Conservation (phyloP, 2,113 vertebrate species). For the Hyla sarda region DNA sequence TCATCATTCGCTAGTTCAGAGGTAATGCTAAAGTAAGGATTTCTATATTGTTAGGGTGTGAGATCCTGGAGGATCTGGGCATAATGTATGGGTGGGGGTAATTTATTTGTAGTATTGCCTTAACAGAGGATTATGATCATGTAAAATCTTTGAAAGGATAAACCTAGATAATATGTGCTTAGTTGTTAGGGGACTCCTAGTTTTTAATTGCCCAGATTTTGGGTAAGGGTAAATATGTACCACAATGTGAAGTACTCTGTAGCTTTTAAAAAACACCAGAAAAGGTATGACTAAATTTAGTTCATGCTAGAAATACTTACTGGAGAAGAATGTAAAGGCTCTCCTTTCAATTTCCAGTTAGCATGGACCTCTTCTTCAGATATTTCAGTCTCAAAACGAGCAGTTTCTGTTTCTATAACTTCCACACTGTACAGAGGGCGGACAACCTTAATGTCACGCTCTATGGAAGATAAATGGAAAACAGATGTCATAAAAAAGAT, state of each 20-base stretch:
- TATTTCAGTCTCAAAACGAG: slow-evolving; percentile 94
- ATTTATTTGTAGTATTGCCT: background rate
- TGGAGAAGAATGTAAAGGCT: slow-evolving; percentile 83
- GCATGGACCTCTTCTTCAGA: slow-evolving; percentile 92
- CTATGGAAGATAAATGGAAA: slow-evolving; percentile 68
- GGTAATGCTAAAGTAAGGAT: background rate
- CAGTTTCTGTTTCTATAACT: slow-evolving; percentile 92
- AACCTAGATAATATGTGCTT: background rate
- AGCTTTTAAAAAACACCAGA: background rate
- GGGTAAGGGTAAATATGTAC: background rate
- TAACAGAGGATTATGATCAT: background rate
- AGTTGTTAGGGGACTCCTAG: background rate
- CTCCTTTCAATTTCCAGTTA: slow-evolving; percentile 93
- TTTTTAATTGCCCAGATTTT: background rate
- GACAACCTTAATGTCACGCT: slow-evolving; percentile 93
- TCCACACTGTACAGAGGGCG: slow-evolving; percentile 92
- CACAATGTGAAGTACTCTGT: background rate
- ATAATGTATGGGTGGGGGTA: background rate
- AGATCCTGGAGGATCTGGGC: background rate
- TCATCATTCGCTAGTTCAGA: background rate
- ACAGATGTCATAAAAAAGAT: background rate
- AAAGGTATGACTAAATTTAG: background rate
- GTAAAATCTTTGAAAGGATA: background rate
- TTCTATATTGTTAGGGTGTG: background rate
- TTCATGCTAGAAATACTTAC: slow-evolving; percentile 73